Base-by-base conservation (phyloP, 2,797 vertebrate genomes). In the Molossus molossus region DNA sequence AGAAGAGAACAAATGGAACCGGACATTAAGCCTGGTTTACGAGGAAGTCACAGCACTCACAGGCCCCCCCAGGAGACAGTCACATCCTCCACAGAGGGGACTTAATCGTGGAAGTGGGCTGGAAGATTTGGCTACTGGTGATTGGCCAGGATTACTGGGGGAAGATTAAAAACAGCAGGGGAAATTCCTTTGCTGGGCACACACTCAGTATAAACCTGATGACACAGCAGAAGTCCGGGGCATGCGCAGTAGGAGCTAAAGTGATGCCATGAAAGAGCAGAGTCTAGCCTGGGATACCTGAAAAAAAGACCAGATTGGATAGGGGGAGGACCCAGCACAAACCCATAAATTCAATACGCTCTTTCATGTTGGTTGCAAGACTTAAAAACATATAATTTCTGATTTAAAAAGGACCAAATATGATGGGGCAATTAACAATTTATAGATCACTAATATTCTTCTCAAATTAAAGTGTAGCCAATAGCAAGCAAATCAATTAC, bases 401-500 rank as follows among this genome's bases (percentile, higher is more conserved):
- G 76, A n/a, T 81, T 70, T 29, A 11, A 87, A 60, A 81, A 33
- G 40, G 12, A 83, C 11, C 53, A 50, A 83, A 69, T 82, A 75
- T 23, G 12, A 25, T 76, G 27, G 33, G 25, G 13, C 11, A 95
- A 73, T 45, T 72, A 73, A 57, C 20, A 81, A 69, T 64, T 45
- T 69, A 12, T 40, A 92, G 15, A 58, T 77, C n/a, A 75, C 25
- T 87, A 76, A 69, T 8, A 65, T 20, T 37, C 33, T 82, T 65
- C 48, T 80, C 45, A 23, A 85, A 40, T 57, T 90, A 64, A 62
- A 33, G n/a, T 73, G 17, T 87, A 65, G 60, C 50, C 58, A 87
- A 65, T 48, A 88, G 7, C 55, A 64, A 60, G 80, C 21, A 88
- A 95, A 95, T 64, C n/a, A 76, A 55, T 17, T 77, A 60, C 15